phyloP scores from a whole-genome alignment of 1,140 invertebrate species.

The Chrysomallon squamiferum region DNA sequence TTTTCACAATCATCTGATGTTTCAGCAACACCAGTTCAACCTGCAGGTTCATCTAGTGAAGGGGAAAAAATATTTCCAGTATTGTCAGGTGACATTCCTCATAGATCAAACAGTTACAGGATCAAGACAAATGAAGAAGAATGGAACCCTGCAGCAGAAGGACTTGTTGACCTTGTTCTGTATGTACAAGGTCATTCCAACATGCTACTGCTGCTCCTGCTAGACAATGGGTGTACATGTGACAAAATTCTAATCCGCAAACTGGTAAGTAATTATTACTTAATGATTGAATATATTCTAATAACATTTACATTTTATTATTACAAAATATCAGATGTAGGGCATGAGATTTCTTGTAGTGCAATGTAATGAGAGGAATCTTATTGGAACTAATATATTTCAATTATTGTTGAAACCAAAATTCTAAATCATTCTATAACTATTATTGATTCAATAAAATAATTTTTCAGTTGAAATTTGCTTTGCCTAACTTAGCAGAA shows the following conservation, averaged over 20 bases:
- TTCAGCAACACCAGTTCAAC: not conserved
- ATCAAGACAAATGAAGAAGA: not conserved
- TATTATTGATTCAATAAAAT: too few relatives aligned
- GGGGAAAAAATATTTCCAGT: not conserved
- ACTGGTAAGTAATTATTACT: slow-evolving; percentile 23
- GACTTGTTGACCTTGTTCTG: slow-evolving; percentile 27
- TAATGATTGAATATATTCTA: not conserved
- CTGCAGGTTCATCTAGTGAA: not conserved
- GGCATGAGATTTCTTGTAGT: not conserved
- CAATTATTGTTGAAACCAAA: not conserved
- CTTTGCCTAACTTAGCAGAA: slow-evolving; percentile 41
- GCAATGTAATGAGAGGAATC: not conserved
- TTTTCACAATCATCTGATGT: not conserved
- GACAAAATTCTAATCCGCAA: slow-evolving; percentile 19
- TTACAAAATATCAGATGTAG: not conserved
- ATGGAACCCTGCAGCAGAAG: slow-evolving; percentile 15
- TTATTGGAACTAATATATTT: not conserved
- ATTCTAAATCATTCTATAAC: too few relatives aligned
- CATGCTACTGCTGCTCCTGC: slow-evolving; percentile 39
- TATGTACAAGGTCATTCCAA: slow-evolving; percentile 51
- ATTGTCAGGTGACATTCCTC: slow-evolving; percentile 4
- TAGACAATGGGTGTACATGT: slow-evolving; percentile 18
- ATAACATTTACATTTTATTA: not conserved
- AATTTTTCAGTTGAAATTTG: slow-evolving; percentile 42
- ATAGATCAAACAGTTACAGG: slow-evolving; percentile 10